Evolutionary conservation across 2,797 vertebrate genomes (phyloP).

Genomic region (Acrocephalus scirpaceus): DNA sequence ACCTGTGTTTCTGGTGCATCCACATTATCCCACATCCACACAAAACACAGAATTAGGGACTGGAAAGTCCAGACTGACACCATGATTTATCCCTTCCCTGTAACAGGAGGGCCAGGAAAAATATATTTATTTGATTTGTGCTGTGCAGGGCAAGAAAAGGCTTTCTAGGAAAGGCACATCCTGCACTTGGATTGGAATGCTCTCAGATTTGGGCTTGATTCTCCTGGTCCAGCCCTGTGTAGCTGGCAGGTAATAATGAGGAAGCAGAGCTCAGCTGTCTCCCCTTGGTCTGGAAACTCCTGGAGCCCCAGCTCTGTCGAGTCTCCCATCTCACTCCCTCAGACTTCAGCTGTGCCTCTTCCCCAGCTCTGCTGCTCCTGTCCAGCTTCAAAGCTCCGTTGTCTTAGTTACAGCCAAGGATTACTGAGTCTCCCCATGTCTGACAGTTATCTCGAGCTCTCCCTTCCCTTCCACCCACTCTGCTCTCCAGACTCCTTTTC

Average conservation of each 20-base stretch:
- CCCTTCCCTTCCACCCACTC: neutral
- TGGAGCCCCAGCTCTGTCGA: accelerated
- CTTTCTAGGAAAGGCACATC: neutral
- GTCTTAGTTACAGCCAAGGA: neutral
- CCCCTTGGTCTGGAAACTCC: neutral
- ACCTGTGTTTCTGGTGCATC: neutral
- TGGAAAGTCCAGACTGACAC: neutral
- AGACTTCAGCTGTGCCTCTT: neutral
- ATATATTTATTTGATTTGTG: neutral
- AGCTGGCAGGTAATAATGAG: neutral
- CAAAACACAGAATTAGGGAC: neutral
- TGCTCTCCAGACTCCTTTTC: neutral
- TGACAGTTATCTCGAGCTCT: neutral
- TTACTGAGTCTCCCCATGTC: neutral
- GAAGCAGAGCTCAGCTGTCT: neutral
- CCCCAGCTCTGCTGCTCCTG: neutral
- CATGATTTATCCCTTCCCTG: neutral
- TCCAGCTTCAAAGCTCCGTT: neutral
- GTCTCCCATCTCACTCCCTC: neutral
- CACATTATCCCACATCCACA: neutral
- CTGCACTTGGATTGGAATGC: neutral
- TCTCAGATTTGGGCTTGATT: neutral
- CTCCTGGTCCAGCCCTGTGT: neutral
- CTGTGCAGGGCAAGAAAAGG: neutral
- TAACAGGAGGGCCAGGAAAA: neutral